These are phyloP conservation scores for Papilio xuthus DNA, from an alignment of 1,140 invertebrate genomes.

Conservation along the genomic window DNA sequence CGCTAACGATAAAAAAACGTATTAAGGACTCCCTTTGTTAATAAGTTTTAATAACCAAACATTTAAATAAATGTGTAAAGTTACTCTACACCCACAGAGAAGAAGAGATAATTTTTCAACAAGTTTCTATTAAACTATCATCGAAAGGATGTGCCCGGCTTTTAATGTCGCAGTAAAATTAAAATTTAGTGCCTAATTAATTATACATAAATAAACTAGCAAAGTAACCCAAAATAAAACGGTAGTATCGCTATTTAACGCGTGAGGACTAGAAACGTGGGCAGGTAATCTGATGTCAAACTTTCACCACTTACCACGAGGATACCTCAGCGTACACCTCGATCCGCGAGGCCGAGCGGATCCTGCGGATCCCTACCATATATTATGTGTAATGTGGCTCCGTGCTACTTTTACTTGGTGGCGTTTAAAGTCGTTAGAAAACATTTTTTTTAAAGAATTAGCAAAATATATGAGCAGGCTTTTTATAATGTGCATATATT, in stretches of 20 bases:
- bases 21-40: background rate
- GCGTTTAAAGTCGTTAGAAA: background rate
- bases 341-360: background rate
- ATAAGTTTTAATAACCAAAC: background rate
- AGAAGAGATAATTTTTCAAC: background rate
- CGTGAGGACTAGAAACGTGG: slow-evolving; percentile 40
- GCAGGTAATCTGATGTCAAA: slow-evolving; percentile 40
- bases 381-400: background rate
- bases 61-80: background rate
- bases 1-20: background rate
- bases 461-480: background rate
- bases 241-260: slow-evolving; percentile 37
- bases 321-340: slow-evolving; percentile 23
- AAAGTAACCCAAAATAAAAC: slow-evolving; percentile 38
- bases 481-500: slow-evolving; percentile 19
- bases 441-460: background rate
- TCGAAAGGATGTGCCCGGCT: background rate
- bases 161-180: background rate
- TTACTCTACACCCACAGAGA: background rate
- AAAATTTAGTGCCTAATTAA: slow-evolving; percentile 15
- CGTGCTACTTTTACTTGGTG: slow-evolving; percentile 1
- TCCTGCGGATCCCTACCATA: slow-evolving; percentile 11
- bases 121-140: background rate
- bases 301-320: slow-evolving; percentile 39
- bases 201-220: slow-evolving; percentile 16